phyloP scores from a whole-genome alignment of 2,113 vertebrate genomes.

The Phyllostomus hastatus region DNA sequence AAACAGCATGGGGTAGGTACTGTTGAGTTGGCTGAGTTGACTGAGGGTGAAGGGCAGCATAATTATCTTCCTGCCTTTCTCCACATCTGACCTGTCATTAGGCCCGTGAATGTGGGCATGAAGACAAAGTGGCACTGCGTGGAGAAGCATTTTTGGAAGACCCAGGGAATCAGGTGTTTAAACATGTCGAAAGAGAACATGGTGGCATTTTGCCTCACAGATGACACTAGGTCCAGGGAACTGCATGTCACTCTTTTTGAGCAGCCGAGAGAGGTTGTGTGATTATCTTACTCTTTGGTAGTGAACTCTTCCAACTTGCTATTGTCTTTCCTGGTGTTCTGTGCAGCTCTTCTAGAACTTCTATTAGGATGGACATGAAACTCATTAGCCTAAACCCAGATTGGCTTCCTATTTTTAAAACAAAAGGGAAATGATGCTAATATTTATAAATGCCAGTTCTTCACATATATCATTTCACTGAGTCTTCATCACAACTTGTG shows the following conservation, averaged over 20 bases:
- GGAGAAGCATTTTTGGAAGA: not conserved
- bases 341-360: not conserved
- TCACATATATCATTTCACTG: not conserved
- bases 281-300: not conserved
- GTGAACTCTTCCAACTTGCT: not conserved
- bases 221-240: not conserved
- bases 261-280: not conserved
- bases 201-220: not conserved
- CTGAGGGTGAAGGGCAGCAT: not conserved
- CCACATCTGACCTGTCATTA: not conserved
- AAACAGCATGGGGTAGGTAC: not conserved
- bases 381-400: not conserved
- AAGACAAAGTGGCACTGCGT: not conserved
- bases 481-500: not conserved
- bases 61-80: not conserved
- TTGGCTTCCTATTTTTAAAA: not conserved
- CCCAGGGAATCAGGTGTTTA: not conserved
- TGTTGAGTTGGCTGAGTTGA: not conserved
- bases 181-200: not conserved
- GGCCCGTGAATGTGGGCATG: not conserved
- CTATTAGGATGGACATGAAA: not conserved
- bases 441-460: not conserved
- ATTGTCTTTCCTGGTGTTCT: not conserved
- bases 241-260: not conserved
- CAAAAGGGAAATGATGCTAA: not conserved